Percentiles rank a stretch among this genome's conserved stretches.
Evolutionary conservation across 2,888 invertebrate genomes (phyloP).

Genomic region (Notodonta dromedarius): DNA sequence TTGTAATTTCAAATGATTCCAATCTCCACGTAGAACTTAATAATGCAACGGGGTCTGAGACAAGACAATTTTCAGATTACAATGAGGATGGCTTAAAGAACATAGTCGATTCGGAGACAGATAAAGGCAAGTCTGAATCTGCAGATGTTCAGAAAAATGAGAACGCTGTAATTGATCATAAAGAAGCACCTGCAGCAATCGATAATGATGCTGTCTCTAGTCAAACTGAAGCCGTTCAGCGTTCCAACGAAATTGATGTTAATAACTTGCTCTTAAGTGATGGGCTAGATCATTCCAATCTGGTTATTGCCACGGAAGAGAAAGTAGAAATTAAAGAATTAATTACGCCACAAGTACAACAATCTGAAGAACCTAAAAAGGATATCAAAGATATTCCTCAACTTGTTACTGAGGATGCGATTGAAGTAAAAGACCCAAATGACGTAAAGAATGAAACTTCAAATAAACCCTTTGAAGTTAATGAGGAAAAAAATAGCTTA

Average conservation of each 20-base stretch:
- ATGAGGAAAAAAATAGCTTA: slow-evolving; percentile 5
- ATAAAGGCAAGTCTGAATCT: not conserved
- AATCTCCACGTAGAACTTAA: not conserved
- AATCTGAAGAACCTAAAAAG: not conserved
- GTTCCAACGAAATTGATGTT: not conserved
- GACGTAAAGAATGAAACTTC: slow-evolving; percentile 1
- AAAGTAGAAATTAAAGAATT: not conserved
- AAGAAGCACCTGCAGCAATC: not conserved
- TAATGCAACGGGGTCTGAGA: not conserved
- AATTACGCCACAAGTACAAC: not conserved
- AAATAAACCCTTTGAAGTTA: slow-evolving; percentile 4
- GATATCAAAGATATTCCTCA: slow-evolving; percentile 22
- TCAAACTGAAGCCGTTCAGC: not conserved
- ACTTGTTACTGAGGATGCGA: slow-evolving; percentile 23
- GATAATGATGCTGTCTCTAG: not conserved
- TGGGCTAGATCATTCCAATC: not conserved
- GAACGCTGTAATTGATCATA: not conserved
- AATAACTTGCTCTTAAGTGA: not conserved
- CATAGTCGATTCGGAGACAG: not conserved
- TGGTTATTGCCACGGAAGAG: not conserved
- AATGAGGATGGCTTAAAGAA: not conserved
- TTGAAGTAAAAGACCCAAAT: slow-evolving; percentile 6
- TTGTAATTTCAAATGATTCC: not conserved
- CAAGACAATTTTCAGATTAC: not conserved
- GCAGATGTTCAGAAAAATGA: not conserved